phyloP scores from a whole-genome alignment of 2,113 vertebrate species.

The Halcyon malimbica region DNA sequence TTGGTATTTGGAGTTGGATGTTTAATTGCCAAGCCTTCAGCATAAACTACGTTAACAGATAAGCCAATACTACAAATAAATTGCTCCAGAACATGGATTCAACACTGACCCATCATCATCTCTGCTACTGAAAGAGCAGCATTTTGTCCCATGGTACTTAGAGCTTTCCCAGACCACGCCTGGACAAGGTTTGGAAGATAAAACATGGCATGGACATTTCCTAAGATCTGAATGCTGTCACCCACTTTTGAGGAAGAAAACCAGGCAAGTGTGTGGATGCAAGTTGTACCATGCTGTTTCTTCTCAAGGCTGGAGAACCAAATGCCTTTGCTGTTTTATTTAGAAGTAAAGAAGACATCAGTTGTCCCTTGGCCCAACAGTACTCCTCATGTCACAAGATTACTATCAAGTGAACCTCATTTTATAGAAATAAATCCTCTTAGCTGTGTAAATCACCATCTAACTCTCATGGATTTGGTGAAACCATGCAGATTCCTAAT shows the following conservation, averaged over 20 bases:
- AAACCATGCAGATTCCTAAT: background rate
- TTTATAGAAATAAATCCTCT: background rate
- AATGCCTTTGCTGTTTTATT: background rate
- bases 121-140: background rate
- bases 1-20: background rate
- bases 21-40: background rate
- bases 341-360: background rate
- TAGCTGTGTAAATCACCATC: background rate
- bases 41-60: background rate
- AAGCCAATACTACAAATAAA: background rate
- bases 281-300: background rate
- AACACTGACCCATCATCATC: background rate
- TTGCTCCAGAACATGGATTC: background rate
- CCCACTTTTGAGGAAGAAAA: background rate
- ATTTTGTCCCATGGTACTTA: background rate
- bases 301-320: background rate
- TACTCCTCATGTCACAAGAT: background rate
- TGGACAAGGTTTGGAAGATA: background rate
- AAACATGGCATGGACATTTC: background rate
- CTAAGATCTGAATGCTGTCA: background rate
- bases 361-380: background rate
- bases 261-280: background rate
- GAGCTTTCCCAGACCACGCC: background rate
- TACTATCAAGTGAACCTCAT: background rate
- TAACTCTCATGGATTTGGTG: background rate